Evolutionary conservation across 2,113 vertebrate species (phyloP).

Genomic region (Eretmodus cyanostictus): DNA sequence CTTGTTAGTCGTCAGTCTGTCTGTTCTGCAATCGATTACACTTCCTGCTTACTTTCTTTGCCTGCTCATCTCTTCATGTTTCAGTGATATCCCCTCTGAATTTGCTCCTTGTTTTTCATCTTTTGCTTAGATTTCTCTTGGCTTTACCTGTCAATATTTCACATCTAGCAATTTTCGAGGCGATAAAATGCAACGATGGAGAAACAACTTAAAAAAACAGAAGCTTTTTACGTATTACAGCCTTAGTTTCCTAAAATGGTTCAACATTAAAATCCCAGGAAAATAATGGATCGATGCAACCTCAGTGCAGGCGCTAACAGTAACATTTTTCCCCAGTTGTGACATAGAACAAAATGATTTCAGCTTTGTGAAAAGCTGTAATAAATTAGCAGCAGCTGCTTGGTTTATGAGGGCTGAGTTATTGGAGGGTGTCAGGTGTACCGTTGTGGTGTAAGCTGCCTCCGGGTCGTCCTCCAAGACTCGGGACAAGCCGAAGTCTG

Average conservation of each 20-base stretch:
- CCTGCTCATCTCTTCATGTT: neutral
- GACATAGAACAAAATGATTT: neutral
- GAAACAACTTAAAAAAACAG: neutral
- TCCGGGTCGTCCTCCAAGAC: conserved; percentile 94
- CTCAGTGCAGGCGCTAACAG: neutral
- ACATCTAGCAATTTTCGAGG: neutral
- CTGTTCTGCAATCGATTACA: neutral
- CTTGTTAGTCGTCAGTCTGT: neutral
- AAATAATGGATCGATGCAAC: neutral
- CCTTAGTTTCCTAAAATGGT: neutral
- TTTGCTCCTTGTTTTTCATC: neutral
- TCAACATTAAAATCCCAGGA: neutral
- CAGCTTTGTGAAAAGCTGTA: neutral
- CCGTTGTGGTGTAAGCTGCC: conserved; percentile 90
- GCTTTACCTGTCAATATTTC: neutral
- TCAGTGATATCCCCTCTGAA: neutral
- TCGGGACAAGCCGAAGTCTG: conserved; percentile 94
- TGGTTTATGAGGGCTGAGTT: neutral
- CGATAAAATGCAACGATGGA: neutral
- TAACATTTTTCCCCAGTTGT: neutral
- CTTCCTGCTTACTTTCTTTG: neutral
- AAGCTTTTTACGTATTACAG: neutral
- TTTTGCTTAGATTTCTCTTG: neutral
- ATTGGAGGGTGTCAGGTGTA: neutral
- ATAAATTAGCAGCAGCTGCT: neutral